Percentiles rank a stretch among this genome's conserved stretches.
phyloP scores from a whole-genome alignment of 2,888 invertebrate genomes.

The Eulithis prunata region DNA sequence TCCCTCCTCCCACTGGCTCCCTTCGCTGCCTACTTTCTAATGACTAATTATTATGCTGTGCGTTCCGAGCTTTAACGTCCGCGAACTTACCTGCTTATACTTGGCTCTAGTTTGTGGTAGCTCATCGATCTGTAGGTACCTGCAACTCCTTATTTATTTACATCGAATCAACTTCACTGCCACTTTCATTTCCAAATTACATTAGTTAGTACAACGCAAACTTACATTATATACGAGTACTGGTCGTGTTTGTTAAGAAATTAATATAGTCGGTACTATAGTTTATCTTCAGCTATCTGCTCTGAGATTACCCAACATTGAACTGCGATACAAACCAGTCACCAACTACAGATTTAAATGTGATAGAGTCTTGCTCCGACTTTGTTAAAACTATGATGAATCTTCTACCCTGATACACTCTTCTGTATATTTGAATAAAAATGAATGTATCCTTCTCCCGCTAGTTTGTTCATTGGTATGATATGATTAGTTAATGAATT shows the following conservation, averaged over 20 bases:
- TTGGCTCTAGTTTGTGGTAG: constrained; percentile 58
- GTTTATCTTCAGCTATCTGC: neutral
- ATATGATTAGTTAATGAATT: constrained; percentile 35
- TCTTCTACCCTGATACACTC: neutral
- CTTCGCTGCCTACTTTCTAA: constrained; percentile 82
- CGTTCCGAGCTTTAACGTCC: constrained; percentile 81
- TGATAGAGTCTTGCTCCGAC: too few species aligned
- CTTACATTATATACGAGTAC: too few species aligned
- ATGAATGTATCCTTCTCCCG: neutral
- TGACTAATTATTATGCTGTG: constrained; percentile 85
- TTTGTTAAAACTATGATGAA: too few species aligned
- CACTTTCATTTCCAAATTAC: constrained; percentile 9
- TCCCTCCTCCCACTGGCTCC: constrained; percentile 59
- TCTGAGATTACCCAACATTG: constrained; percentile 11
- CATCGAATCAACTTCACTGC: constrained; percentile 32
- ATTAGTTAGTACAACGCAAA: constrained; percentile 1
- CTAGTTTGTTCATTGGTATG: constrained; percentile 4
- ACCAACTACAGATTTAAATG: too few species aligned
- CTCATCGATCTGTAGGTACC: constrained; percentile 62
- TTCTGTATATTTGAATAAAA: neutral
- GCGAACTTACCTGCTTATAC: constrained; percentile 66
- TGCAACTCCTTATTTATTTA: constrained; percentile 31
- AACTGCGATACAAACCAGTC: neutral
- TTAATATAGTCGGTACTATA: neutral
- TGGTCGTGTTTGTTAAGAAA: neutral